A percentile compares a stretch with the other conserved stretches of the same genome.
Evolutionary conservation across 2,888 invertebrate species (phyloP).

Genomic region (Acanthopleura granulata): DNA sequence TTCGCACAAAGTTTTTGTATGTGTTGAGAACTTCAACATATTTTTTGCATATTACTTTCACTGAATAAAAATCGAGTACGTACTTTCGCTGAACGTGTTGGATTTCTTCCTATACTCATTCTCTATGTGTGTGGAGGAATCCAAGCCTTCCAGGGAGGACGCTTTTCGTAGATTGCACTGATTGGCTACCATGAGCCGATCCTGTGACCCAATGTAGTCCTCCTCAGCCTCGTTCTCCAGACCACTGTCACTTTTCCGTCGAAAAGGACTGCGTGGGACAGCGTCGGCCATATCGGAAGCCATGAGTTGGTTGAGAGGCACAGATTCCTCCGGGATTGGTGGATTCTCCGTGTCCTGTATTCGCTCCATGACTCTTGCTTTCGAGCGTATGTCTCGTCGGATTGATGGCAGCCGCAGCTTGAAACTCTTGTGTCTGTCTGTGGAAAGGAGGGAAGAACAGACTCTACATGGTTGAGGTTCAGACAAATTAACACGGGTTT

Average conservation of each 20-base stretch:
- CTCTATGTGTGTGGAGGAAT: conserved; percentile 15
- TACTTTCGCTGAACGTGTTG: conserved; percentile 12
- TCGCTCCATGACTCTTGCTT: conserved; percentile 38
- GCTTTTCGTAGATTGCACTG: conserved; percentile 35
- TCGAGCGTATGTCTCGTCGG: conserved; percentile 56
- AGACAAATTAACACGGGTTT: too few relatives aligned
- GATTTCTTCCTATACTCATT: conserved; percentile 9
- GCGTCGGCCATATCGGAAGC: conserved; percentile 31
- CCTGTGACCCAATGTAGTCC: not conserved
- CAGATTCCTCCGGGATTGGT: conserved; percentile 45
- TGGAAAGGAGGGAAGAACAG: not conserved
- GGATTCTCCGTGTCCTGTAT: conserved; percentile 57
- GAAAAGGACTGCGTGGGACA: conserved; percentile 1
- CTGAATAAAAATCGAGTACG: not conserved
- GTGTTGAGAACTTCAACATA: too few relatives aligned
- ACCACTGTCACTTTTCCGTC: conserved; percentile 20
- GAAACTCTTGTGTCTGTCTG: conserved; percentile 66
- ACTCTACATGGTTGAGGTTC: not conserved
- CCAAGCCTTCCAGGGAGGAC: conserved; percentile 45
- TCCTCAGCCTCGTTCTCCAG: conserved; percentile 1
- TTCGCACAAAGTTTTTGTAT: too few relatives aligned
- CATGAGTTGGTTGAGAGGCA: conserved; percentile 53
- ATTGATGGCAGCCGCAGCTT: conserved; percentile 67
- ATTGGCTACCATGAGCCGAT: not conserved
- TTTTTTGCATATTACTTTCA: not conserved